Percentiles rank a stretch among this genome's conserved stretches.
Conservation (phyloP, 2,797 vertebrate genomes). For the Delichon dasypus region DNA sequence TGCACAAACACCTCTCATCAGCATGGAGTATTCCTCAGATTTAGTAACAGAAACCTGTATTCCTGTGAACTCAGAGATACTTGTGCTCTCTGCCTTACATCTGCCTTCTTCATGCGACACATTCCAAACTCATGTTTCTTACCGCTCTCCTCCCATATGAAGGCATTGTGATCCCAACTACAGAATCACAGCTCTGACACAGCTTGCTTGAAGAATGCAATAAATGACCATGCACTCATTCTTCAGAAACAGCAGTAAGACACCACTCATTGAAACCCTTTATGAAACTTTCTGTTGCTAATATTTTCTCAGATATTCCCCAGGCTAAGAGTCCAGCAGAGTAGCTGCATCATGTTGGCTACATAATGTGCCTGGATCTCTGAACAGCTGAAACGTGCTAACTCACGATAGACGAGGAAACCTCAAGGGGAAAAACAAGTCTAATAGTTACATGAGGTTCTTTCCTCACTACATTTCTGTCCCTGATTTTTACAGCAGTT, state of each 20-base stretch:
- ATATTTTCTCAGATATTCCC: not conserved
- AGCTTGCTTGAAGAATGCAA: not conserved
- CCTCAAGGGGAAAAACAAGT: not conserved
- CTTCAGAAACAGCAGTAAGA: not conserved
- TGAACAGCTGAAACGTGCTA: not conserved
- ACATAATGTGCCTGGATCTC: not conserved
- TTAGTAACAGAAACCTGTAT: not conserved
- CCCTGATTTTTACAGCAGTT: not conserved
- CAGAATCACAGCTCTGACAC: not conserved
- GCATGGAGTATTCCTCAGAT: not conserved
- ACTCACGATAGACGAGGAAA: not conserved
- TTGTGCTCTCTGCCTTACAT: not conserved
- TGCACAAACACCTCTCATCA: not conserved
- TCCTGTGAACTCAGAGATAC: not conserved
- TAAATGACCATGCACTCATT: not conserved
- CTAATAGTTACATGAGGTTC: not conserved
- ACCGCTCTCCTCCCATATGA: not conserved
- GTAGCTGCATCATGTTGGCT: not conserved
- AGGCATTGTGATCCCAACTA: fast-evolving
- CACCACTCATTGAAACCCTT: not conserved
- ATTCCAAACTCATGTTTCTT: not conserved
- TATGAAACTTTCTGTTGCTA: not conserved
- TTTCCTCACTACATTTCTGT: not conserved
- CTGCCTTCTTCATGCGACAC: not conserved
- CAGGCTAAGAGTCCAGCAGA: not conserved